Base-by-base conservation (phyloP, 2,888 invertebrate species). In the Philopedon plagiatum region DNA sequence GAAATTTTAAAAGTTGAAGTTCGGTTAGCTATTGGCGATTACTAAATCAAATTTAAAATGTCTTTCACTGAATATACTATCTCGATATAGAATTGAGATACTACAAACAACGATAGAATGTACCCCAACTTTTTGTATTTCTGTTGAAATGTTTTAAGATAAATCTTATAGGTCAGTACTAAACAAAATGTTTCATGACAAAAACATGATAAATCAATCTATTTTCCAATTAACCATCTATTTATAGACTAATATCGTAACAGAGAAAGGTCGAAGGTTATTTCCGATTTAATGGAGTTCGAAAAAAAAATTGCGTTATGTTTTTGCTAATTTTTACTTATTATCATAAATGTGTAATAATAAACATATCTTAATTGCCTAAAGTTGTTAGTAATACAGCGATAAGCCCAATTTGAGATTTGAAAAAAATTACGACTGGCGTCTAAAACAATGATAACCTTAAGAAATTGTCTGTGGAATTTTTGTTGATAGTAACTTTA, bases 391-490 rank as follows among this genome's bases (percentile, higher is more conserved):
- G 11, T 37, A 37, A 2, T 37, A 1, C 7, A n/a, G 11, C 9
- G 46, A 46, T 46, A 46, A 46, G n/a, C 3, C 11, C 11, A 21
- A 18, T 32, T 54, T 54, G 29, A 9, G 32, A 54, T 54, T 54
- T 13, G 18, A 32, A 29, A 46, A 54, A 29, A 54, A 29, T 26
- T 11, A 11, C 51, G 51, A 29, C 51, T 46, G 61, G 61, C 61
- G 61, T 46, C 61, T 29, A 7, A 29, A 44, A 29, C 29, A 29
- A 15, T 15, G 60, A 61, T 61, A 61, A 61, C 61, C 46, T 46
- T 46, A 44, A 13, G 61, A 41, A 61, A 61, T 61, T 23, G 61
- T 46, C 29, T 61, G 61, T 61, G 61, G 61, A 61, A 61, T 61
- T 61, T 61, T 54, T 8, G 51, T 29, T 15, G 51, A 51, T 49